A percentile compares a stretch with the other conserved stretches of the same genome.
These are phyloP conservation scores for Mermis nigrescens DNA, from an alignment of 2,888 invertebrate species.

Conservation along the genomic window DNA sequence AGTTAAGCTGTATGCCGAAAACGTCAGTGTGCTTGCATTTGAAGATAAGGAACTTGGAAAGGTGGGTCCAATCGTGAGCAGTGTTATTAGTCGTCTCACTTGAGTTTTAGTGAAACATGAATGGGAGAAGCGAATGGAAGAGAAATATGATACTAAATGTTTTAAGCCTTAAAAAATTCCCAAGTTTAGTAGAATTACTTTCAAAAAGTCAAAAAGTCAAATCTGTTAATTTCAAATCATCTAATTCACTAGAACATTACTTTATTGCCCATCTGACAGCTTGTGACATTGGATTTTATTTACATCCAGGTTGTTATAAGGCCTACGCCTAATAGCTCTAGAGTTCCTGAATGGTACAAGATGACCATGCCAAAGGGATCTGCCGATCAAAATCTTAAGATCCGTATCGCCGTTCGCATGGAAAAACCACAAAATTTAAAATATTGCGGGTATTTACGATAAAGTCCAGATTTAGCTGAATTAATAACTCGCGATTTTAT, in stretches of 20 bases:
- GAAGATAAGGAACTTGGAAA: conserved; percentile 97
- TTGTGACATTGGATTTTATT: background rate
- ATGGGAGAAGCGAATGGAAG: too few species aligned
- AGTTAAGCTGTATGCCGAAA: conserved; percentile 90
- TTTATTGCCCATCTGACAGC: background rate
- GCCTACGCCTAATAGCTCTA: conserved; percentile 44
- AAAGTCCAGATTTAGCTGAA: background rate
- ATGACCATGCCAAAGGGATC: conserved; percentile 86
- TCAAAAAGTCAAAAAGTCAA: too few species aligned
- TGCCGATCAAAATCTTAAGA: conserved; percentile 80
- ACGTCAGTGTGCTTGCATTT: conserved; percentile 83
- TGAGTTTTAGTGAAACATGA: too few species aligned
- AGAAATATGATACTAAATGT: too few species aligned
- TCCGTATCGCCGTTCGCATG: conserved; percentile 92
- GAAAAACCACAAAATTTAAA: conserved; percentile 98
- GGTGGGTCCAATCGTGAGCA: too few species aligned
- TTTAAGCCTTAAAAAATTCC: too few species aligned
- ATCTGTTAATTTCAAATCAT: background rate
- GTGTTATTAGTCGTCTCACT: too few species aligned
- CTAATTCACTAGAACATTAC: background rate
- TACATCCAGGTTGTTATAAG: conserved; percentile 35
- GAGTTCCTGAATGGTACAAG: conserved; percentile 69
- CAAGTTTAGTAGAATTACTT: too few species aligned
- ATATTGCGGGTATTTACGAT: conserved; percentile 78
- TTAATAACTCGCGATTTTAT: background rate